phyloP scores from a whole-genome alignment of 2,888 invertebrate species.

The Agriopis marginaria region DNA sequence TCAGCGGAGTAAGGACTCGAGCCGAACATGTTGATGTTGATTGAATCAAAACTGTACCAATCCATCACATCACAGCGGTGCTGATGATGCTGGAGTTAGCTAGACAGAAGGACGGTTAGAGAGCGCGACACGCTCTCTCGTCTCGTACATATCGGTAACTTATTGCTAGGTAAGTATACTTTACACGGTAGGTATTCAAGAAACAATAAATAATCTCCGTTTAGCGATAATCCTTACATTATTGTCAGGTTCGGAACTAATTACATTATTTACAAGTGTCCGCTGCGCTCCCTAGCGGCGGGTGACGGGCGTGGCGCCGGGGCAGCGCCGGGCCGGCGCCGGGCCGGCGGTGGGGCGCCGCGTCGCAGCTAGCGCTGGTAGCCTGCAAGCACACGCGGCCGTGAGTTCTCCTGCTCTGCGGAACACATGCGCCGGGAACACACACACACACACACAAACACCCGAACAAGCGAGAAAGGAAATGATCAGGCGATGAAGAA shows the following conservation, averaged over 20 bases:
- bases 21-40: too few relatives aligned
- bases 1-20: too few relatives aligned
- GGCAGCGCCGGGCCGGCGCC: constrained; percentile 6
- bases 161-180: background rate
- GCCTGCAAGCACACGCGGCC: constrained; percentile 59
- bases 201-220: constrained; percentile 23
- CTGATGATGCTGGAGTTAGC: too few relatives aligned
- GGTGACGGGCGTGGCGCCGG: constrained; percentile 27
- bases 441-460: background rate
- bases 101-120: too few relatives aligned
- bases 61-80: too few relatives aligned
- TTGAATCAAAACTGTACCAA: too few relatives aligned
- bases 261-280: constrained; percentile 27
- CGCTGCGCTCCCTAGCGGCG: background rate
- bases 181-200: background rate
- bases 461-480: background rate
- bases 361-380: constrained; percentile 68
- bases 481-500: constrained; percentile 1
- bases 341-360: constrained; percentile 37
- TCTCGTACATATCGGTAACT: background rate
- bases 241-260: constrained; percentile 15
- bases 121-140: too few relatives aligned
- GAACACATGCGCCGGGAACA: background rate
- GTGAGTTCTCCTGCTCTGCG: background rate
- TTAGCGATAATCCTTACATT: constrained; percentile 5